Conservation (phyloP, 2,888 invertebrate genomes). For the Heliothis peltigera region DNA sequence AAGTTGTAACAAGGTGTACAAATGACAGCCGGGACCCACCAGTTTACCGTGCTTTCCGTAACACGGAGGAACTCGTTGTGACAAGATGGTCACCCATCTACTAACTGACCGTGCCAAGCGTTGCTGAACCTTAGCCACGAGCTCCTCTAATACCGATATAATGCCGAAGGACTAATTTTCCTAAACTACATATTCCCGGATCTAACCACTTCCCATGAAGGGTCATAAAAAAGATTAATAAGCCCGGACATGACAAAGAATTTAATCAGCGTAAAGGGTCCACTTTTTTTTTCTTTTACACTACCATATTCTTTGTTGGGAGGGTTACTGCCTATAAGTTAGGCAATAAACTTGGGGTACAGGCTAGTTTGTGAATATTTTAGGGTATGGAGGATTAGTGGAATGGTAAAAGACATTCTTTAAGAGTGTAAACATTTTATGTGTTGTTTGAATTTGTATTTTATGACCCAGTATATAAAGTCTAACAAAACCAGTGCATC, state of each 20-base stretch:
- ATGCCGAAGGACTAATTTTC: not conserved
- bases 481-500: no score
- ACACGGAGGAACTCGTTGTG: no score
- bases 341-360: constrained; percentile 29
- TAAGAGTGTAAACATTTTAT: constrained; percentile 3
- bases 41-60: no score
- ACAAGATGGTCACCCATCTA: no score
- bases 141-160: no score
- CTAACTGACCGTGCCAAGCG: no score
- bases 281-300: constrained; percentile 46
- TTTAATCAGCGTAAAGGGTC: constrained; percentile 55
- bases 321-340: constrained; percentile 52
- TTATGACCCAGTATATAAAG: no score
- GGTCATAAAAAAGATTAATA: constrained; percentile 51
- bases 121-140: no score
- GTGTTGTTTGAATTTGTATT: no score
- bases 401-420: not conserved
- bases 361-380: constrained; percentile 30
- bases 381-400: not conserved
- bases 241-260: constrained; percentile 53
- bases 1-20: no score
- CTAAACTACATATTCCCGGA: not conserved
- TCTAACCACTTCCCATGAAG: constrained; percentile 28
- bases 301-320: constrained; percentile 41
- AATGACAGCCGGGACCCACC: no score